Percentiles rank a stretch among this genome's conserved stretches.
These are phyloP conservation scores for Urocynchramus pylzowi DNA, from an alignment of 2,113 vertebrate genomes.

Conservation along the genomic window DNA sequence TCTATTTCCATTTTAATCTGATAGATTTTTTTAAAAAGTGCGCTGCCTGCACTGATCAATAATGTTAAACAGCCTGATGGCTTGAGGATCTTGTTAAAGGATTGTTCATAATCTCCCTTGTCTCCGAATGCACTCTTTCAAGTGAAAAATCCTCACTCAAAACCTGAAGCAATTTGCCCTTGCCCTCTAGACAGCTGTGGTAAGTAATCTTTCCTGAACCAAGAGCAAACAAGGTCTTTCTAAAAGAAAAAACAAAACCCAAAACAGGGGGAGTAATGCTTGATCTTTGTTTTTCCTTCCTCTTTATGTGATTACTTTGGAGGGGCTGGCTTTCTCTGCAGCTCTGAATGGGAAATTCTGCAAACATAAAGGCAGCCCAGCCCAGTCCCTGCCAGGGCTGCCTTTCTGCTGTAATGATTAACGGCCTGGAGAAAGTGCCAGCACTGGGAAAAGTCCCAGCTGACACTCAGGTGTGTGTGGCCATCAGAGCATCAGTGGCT, in stretches of 20 bases:
- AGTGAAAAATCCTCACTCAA: not conserved
- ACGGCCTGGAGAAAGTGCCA: not conserved
- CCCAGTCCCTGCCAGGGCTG: not conserved
- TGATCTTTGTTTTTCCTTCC: not conserved
- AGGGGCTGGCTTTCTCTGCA: not conserved
- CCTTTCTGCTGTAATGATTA: not conserved
- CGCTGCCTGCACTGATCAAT: constrained; percentile 21
- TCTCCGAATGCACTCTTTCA: constrained; percentile 4
- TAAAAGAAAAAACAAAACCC: not conserved
- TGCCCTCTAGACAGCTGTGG: not conserved
- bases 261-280: not conserved
- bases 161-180: constrained; percentile 1
- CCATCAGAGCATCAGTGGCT: not conserved
- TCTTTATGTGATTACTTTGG: not conserved
- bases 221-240: not conserved
- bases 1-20: not conserved
- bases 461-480: not conserved
- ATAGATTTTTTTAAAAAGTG: not conserved
- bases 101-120: constrained; percentile 40
- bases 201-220: not conserved
- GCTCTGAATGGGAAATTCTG: not conserved
- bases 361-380: not conserved
- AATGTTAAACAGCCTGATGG: constrained; percentile 3
- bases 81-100: constrained; percentile 11
- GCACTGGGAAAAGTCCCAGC: not conserved